These are phyloP conservation scores for Oconnorella tubifera DNA, from an alignment of 2,888 invertebrate genomes.

Conservation along the genomic window DNA sequence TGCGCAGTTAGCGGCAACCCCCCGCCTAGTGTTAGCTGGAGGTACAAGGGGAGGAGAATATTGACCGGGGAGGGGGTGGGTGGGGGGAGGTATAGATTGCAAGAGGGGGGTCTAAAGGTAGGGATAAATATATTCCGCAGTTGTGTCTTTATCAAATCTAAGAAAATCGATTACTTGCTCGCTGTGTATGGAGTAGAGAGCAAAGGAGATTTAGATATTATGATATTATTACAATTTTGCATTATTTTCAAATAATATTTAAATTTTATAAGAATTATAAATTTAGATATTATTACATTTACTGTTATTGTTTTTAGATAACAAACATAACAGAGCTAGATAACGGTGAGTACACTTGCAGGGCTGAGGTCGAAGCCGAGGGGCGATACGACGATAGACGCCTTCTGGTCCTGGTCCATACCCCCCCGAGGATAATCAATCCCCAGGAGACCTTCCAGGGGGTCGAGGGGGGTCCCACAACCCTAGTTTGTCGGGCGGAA, in stretches of 20 bases:
- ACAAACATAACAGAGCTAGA: slow-evolving; percentile 32
- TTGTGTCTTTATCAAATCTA: no score
- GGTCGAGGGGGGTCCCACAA: neutral
- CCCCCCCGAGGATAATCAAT: neutral
- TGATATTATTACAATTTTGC: no score
- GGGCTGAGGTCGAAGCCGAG: slow-evolving; percentile 29
- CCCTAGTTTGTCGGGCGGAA: neutral
- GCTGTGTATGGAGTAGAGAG: no score
- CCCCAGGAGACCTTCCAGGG: neutral
- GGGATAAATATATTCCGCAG: neutral
- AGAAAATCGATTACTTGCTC: no score
- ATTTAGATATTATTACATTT: neutral
- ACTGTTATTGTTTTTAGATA: slow-evolving; percentile 23
- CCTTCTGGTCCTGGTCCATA: slow-evolving; percentile 31
- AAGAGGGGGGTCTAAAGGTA: neutral
- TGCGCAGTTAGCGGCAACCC: neutral
- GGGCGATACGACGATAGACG: slow-evolving; percentile 17
- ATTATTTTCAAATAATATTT: no score
- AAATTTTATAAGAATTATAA: no score
- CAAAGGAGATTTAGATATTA: no score
- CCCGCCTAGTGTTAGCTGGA: neutral
- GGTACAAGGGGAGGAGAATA: slow-evolving; percentile 6
- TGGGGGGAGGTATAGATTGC: neutral
- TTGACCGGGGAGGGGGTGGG: neutral
- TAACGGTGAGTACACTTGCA: slow-evolving; percentile 34